These are phyloP conservation scores for Oedothorax gibbosus DNA, from an alignment of 1,140 invertebrate genomes.

Conservation along the genomic window DNA sequence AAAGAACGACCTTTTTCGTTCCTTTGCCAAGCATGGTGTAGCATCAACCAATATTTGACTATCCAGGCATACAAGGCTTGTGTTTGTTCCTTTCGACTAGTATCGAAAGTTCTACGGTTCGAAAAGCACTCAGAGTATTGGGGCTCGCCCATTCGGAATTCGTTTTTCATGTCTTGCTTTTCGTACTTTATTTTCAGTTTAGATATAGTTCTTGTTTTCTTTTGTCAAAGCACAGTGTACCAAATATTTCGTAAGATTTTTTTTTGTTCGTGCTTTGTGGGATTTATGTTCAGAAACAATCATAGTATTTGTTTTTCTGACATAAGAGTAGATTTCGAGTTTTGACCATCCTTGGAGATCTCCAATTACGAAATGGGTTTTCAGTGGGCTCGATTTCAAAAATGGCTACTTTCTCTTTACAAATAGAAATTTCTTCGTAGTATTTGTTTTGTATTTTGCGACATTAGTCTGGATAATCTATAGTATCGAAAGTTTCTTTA, in stretches of 20 bases:
- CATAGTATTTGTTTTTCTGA: conserved; percentile 8
- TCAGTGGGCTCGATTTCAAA: neutral
- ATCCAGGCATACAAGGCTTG: conserved; percentile 40
- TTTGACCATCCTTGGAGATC: too few relatives aligned
- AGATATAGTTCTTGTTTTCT: conserved; percentile 32
- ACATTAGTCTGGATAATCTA: too few relatives aligned
- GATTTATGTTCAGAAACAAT: conserved; percentile 9
- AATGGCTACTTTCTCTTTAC: neutral
- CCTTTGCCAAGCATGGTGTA: conserved; percentile 5
- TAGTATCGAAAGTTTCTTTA: too few relatives aligned
- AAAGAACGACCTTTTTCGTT: conserved; percentile 42
- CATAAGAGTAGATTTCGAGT: neutral
- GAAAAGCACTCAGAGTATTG: conserved; percentile 47
- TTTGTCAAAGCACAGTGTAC: conserved; percentile 11
- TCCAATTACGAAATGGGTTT: neutral
- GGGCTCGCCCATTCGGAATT: conserved; percentile 11
- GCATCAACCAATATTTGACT: conserved; percentile 46
- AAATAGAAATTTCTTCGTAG: too few relatives aligned
- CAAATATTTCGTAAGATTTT: conserved; percentile 10
- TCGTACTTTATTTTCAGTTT: neutral
- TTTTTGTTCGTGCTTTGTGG: neutral
- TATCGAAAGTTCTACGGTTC: conserved; percentile 38
- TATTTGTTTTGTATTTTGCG: too few relatives aligned
- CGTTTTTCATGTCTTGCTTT: conserved; percentile 12
- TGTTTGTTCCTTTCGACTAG: conserved; percentile 38